Conservation (phyloP, 2,888 invertebrate genomes). For the Drosophila multiciliata region DNA sequence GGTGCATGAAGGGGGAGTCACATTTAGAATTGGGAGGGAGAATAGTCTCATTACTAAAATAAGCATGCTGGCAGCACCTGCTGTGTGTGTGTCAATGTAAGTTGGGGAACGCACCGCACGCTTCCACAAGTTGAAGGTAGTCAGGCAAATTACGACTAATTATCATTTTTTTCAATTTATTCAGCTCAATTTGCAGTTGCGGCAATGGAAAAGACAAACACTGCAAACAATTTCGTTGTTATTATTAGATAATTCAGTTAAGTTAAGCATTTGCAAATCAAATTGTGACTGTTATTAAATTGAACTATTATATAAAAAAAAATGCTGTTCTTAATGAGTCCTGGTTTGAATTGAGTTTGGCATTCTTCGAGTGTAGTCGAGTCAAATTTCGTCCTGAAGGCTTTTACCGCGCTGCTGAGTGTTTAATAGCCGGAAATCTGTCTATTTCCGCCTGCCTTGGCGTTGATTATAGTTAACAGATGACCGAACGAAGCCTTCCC, state of each 20-base stretch:
- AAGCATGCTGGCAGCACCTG: constrained; percentile 70
- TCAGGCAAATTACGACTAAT: constrained; percentile 66
- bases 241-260: neutral
- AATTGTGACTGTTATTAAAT: neutral
- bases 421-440: constrained; percentile 81
- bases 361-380: constrained; percentile 39
- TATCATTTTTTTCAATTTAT: constrained; percentile 79
- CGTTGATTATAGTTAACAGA: constrained; percentile 81
- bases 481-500: constrained; percentile 65
- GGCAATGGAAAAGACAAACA: constrained; percentile 24
- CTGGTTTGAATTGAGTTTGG: neutral
- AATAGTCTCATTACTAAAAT: constrained; percentile 70
- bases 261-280: neutral
- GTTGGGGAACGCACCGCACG: constrained; percentile 18
- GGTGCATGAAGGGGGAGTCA: constrained; percentile 8
- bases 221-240: constrained; percentile 14
- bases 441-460: constrained; percentile 79
- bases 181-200: constrained; percentile 33
- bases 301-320: neutral
- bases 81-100: constrained; percentile 69
- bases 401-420: constrained; percentile 74
- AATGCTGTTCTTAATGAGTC: neutral
- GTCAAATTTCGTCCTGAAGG: constrained; percentile 37
- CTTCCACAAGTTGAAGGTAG: constrained; percentile 31
- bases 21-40: neutral